A percentile compares a stretch with the other conserved stretches of the same genome.
Evolutionary conservation across 2,113 vertebrate species (phyloP).

Genomic region (Erythrocebus patas): DNA sequence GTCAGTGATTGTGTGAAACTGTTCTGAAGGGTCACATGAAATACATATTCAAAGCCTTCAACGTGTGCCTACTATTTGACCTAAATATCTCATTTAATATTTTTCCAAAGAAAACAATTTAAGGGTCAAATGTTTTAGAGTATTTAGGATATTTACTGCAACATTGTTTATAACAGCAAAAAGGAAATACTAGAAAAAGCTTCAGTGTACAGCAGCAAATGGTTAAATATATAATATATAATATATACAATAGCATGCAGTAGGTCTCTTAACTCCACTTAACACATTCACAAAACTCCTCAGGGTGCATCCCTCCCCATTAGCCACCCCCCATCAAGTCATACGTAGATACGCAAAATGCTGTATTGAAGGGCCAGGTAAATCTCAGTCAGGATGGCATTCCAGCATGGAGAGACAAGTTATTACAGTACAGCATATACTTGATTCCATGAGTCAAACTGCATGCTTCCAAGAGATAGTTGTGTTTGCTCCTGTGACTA

Average conservation of each 20-base stretch:
- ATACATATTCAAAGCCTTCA: neutral
- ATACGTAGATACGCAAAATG: neutral
- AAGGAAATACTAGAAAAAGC: neutral
- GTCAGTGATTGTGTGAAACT: neutral
- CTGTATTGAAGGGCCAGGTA: neutral
- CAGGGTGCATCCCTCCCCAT: neutral
- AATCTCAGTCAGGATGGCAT: neutral
- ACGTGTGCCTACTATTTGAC: neutral
- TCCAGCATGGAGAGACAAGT: neutral
- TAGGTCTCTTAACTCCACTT: neutral
- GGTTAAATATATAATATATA: neutral
- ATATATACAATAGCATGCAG: neutral
- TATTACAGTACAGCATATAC: neutral
- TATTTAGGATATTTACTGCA: constrained; percentile 28
- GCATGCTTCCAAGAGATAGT: neutral
- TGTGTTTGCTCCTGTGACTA: neutral
- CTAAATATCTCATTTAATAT: neutral
- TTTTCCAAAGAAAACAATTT: constrained; percentile 30
- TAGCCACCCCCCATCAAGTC: neutral
- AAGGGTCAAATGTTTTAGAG: constrained; percentile 30
- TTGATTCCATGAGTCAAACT: neutral
- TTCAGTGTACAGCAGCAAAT: neutral
- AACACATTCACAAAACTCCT: neutral
- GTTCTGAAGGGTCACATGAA: neutral
- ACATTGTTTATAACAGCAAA: neutral